Percentiles rank a stretch among this genome's conserved stretches.
phyloP scores from a whole-genome alignment of 2,797 vertebrate species.

The Glossophaga mutica region DNA sequence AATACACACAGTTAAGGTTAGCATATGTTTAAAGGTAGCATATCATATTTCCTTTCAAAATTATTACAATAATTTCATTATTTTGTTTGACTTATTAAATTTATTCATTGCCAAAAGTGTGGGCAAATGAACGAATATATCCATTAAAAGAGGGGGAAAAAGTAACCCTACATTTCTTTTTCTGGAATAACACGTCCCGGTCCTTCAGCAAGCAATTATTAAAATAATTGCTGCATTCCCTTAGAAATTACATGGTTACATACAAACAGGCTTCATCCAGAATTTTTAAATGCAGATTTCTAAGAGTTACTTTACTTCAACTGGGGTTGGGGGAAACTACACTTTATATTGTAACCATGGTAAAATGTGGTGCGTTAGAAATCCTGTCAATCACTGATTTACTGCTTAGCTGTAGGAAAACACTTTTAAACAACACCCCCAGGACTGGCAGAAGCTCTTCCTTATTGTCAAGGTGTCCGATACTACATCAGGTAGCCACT shows the following conservation, averaged over 20 bases:
- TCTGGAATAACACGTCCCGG: neutral
- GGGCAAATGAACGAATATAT: constrained; percentile 31
- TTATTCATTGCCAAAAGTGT: neutral
- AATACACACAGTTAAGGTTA: neutral
- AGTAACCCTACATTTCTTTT: neutral
- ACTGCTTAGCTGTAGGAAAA: constrained; percentile 76
- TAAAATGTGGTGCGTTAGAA: constrained; percentile 75
- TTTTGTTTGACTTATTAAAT: constrained; percentile 38
- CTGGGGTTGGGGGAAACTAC: constrained; percentile 70
- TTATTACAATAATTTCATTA: constrained; percentile 46
- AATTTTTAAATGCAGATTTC: constrained; percentile 56
- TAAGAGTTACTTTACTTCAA: constrained; percentile 54
- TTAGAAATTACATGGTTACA: neutral
- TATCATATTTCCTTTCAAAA: neutral
- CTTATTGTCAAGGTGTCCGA: constrained; percentile 80
- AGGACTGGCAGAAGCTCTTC: constrained; percentile 74
- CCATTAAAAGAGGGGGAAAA: neutral
- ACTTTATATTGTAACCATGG: constrained; percentile 68
- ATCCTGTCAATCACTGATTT: constrained; percentile 81
- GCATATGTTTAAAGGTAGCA: neutral
- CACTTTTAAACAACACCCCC: constrained; percentile 73
- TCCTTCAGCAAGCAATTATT: constrained; percentile 6
- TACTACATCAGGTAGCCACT: constrained; percentile 71
- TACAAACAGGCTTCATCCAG: neutral
- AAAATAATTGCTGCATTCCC: neutral